Percentiles rank a stretch among this genome's conserved stretches.
phyloP scores from a whole-genome alignment of 2,113 vertebrate genomes.

The Serinus canaria region DNA sequence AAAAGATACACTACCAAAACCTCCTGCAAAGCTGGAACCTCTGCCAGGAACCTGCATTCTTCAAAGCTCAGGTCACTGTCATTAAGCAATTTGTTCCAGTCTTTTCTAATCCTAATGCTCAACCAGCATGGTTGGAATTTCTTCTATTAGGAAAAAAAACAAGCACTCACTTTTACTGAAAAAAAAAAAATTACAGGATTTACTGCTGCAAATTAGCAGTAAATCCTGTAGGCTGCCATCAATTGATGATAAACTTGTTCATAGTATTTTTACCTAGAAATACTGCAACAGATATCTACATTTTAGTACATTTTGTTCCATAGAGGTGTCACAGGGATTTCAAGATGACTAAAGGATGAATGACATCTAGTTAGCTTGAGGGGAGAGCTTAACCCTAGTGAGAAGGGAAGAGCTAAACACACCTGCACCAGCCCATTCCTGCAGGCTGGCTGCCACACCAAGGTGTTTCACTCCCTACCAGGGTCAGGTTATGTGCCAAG shows the following conservation, averaged over 20 bases:
- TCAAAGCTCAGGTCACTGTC: not conserved
- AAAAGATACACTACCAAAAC: not conserved
- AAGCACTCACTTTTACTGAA: not conserved
- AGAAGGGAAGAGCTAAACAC: not conserved
- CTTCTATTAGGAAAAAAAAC: not conserved
- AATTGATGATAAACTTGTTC: not conserved
- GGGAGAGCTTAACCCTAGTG: not conserved
- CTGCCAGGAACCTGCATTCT: not conserved
- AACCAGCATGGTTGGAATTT: not conserved
- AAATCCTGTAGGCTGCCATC: not conserved
- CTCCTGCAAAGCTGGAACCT: not conserved
- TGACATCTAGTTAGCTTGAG: not conserved
- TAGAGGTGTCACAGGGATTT: not conserved
- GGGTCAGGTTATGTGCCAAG: not conserved
- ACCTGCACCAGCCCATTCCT: not conserved
- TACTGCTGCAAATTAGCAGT: not conserved
- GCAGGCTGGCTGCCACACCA: not conserved
- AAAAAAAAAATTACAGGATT: too few relatives aligned
- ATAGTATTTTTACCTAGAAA: not conserved
- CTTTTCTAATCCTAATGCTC: not conserved
- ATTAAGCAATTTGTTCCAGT: not conserved
- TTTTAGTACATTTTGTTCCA: not conserved
- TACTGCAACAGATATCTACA: not conserved
- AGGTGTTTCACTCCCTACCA: not conserved
- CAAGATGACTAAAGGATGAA: not conserved